Evolutionary conservation across 2,888 invertebrate genomes (phyloP), one percentile per base, ranked within the genome.

Genomic region (Harpagoxenus sublaevis): DNA sequence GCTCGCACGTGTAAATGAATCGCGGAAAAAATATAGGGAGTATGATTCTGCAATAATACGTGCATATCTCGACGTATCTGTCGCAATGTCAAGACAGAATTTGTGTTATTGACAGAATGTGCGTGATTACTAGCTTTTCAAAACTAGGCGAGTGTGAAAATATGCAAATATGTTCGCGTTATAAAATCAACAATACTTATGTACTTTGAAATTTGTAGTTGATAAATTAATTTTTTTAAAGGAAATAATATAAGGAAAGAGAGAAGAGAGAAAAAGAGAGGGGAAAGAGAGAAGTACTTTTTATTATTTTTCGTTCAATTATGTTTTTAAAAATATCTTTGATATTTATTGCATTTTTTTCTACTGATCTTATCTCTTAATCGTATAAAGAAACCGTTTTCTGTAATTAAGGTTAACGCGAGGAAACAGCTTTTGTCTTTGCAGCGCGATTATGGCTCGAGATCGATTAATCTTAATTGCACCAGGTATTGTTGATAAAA

Each of bases 41-140:
- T 2, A 6, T 12, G 39, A 35, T 55, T 65, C 28, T 31, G 68
- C 66, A 55, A 55, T n/a, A 42, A 55, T n/a, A n/a, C 55, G n/a
- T n/a, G n/a, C n/a, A 45, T 28, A 42, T 28, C 57, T 55, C 31
- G 55, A 68, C 9, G 9, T 28, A 55, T 78, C 8, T 42, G 55
- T 78, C 45, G 3, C 31, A 45, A 23, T 75, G 57, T 78, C 48
- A 68, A 45, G 28, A 6, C 31, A 31, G n/a, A 28, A 9, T 31
- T 31, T 28, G 31, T 70, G 68, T 68, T 78, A 78, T 78, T 57
- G 78, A 68, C 70, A 70, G 62, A 4, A 45, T 31, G 9, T 71
- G 65, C n/a, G 9, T 71, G 65, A 77, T 68, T 12, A 42, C 15
- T 35, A 57, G 45, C 70, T 45, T 78, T 68, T 23, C 35, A 23